Percentiles rank a stretch among this genome's conserved stretches.
Conservation (phyloP, 2,888 invertebrate genomes). For the Ctenicera cuprea region DNA sequence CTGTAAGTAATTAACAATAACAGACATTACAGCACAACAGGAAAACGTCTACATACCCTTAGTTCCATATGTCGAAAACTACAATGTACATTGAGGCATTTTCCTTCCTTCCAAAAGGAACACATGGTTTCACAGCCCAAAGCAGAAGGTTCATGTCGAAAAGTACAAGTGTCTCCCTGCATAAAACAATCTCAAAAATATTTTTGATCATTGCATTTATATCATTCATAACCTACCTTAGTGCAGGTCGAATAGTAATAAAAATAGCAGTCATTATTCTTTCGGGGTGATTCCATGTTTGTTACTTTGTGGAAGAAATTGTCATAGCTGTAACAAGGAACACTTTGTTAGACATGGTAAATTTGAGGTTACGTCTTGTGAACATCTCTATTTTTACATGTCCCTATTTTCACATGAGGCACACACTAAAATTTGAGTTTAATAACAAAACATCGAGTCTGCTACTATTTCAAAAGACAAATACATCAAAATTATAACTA, state of each 20-base stretch:
- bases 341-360: conserved; percentile 44
- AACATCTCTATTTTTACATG: conserved; percentile 29
- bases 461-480: neutral
- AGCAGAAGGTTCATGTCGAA: conserved; percentile 89
- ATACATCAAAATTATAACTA: neutral
- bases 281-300: conserved; percentile 82
- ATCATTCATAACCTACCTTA: conserved; percentile 77
- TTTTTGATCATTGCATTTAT: conserved; percentile 40
- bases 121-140: conserved; percentile 89
- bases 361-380: conserved; percentile 61
- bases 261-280: conserved; percentile 92
- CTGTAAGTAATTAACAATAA: conserved; percentile 73
- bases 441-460: neutral
- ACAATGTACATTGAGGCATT: conserved; percentile 86
- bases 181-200: conserved; percentile 56
- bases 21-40: neutral
- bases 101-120: conserved; percentile 87
- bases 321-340: conserved; percentile 66
- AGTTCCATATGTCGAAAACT: conserved; percentile 91
- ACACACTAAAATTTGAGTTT: neutral
- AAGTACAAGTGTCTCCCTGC: conserved; percentile 87
- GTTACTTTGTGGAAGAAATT: conserved; percentile 73
- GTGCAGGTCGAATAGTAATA: conserved; percentile 91
- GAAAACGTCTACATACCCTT: conserved; percentile 74
- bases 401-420: neutral